These are phyloP conservation scores for Danionella dracula DNA, from an alignment of 2,797 vertebrate species.

Conservation along the genomic window DNA sequence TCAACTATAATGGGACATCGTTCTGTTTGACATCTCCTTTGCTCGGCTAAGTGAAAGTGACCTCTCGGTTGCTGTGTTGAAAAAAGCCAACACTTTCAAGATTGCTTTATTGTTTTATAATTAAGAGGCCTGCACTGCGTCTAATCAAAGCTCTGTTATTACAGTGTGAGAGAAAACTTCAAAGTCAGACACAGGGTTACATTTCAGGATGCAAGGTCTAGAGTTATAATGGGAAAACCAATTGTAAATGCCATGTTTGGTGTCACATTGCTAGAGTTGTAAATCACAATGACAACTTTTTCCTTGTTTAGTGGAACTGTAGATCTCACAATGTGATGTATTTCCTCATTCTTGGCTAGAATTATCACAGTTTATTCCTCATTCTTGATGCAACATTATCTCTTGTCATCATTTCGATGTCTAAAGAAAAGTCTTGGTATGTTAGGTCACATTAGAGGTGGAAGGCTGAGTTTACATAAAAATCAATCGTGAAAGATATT, in stretches of 20 bases:
- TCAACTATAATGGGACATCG: background rate
- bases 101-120: background rate
- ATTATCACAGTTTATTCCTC: no score
- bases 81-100: background rate
- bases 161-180: no score
- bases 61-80: background rate
- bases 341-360: background rate
- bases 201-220: no score
- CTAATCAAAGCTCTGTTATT: background rate
- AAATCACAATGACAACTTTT: background rate
- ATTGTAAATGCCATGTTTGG: background rate
- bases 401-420: no score
- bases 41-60: conserved; percentile 8
- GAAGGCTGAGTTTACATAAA: no score
- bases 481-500: no score
- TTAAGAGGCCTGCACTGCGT: background rate
- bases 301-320: background rate
- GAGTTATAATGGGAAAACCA: background rate
- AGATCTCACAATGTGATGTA: background rate
- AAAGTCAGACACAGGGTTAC: background rate
- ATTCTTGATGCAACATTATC: no score
- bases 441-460: no score
- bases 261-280: background rate
- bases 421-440: no score
- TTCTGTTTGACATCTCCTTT: conserved; percentile 1